These are phyloP conservation scores for Synodontis membranacea DNA, from an alignment of 2,113 vertebrate species.

Conservation along the genomic window DNA sequence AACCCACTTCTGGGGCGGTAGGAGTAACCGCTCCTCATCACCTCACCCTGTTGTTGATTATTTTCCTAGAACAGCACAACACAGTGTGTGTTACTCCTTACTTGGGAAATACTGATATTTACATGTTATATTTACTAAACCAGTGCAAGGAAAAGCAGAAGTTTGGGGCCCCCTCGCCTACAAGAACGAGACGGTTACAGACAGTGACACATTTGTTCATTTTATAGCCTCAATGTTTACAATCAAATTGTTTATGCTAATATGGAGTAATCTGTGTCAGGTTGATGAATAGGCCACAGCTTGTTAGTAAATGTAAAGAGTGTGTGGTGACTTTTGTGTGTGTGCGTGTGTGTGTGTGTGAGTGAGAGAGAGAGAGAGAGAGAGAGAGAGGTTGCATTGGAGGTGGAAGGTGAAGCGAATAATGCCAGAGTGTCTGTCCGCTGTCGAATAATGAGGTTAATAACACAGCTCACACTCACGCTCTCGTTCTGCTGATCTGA, in stretches of 20 bases:
- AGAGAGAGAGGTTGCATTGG: background rate
- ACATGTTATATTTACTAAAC: background rate
- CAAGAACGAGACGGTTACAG: background rate
- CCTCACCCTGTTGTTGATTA: background rate
- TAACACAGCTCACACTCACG: slow-evolving; percentile 29
- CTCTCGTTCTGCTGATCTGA: slow-evolving; percentile 32
- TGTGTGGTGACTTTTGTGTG: slow-evolving; percentile 8
- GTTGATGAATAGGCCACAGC: slow-evolving; percentile 36
- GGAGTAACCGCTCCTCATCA: background rate
- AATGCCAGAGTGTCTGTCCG: slow-evolving; percentile 17
- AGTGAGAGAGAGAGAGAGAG: background rate
- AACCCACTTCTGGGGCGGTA: background rate
- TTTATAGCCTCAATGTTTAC: background rate
- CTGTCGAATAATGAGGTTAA: slow-evolving; percentile 50
- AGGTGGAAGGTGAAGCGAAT: slow-evolving; percentile 35
- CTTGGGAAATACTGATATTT: background rate
- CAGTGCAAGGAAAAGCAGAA: background rate
- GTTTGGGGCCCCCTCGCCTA: background rate
- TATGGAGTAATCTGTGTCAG: slow-evolving; percentile 32
- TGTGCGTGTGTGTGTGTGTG: slow-evolving; percentile 20
- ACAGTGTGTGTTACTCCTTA: background rate
- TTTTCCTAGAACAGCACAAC: background rate
- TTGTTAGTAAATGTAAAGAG: slow-evolving; percentile 1
- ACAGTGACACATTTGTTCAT: background rate
- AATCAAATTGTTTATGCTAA: slow-evolving; percentile 5